These are phyloP conservation scores for Leptinotarsa undecemlineata DNA, from an alignment of 1,140 invertebrate genomes.

Conservation along the genomic window DNA sequence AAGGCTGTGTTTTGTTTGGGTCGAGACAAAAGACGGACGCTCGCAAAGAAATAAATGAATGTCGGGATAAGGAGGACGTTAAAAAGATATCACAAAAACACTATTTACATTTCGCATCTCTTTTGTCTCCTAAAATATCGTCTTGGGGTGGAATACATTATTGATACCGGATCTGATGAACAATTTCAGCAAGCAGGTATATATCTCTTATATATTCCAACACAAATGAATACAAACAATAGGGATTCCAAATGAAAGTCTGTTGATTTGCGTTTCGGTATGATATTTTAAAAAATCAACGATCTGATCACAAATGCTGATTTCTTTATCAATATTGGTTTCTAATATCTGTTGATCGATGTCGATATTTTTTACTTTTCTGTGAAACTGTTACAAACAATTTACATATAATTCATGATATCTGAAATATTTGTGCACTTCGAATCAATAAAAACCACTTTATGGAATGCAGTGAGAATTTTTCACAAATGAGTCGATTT, in stretches of 20 bases:
- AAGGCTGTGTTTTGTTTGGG: slow-evolving; percentile 54
- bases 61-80: slow-evolving; percentile 48
- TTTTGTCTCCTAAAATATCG: slow-evolving; percentile 49
- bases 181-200: background rate
- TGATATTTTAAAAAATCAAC: too few relatives aligned
- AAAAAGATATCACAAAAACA: slow-evolving; percentile 56
- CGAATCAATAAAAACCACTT: too few relatives aligned
- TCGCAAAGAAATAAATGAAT: slow-evolving; percentile 54
- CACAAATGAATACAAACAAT: background rate
- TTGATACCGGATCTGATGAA: slow-evolving; percentile 41
- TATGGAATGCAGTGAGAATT: too few relatives aligned
- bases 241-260: background rate
- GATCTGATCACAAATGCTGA: too few relatives aligned
- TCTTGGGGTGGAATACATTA: slow-evolving; percentile 46
- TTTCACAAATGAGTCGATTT: too few relatives aligned
- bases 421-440: too few relatives aligned
- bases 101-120: slow-evolving; percentile 52
- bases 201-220: slow-evolving; percentile 2
- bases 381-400: too few relatives aligned
- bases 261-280: too few relatives aligned
- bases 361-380: too few relatives aligned
- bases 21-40: slow-evolving; percentile 36
- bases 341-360: too few relatives aligned
- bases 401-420: too few relatives aligned
- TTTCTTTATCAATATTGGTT: too few relatives aligned